Evolutionary conservation across 2,113 vertebrate species (phyloP), one percentile per base, ranked within the genome.

Genomic region (Neopipo cinnamomea): DNA sequence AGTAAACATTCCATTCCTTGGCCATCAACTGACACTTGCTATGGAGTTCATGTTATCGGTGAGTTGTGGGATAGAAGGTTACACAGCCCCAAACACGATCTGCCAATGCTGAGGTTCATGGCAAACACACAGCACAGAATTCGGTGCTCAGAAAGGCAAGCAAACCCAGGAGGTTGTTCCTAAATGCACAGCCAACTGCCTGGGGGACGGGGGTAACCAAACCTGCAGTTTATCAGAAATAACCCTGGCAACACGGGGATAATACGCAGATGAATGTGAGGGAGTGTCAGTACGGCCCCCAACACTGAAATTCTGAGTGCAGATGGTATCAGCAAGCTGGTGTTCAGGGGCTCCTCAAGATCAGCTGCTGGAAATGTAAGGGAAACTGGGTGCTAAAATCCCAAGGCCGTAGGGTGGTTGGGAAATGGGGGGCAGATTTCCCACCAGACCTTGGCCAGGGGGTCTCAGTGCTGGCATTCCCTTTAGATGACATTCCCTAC

Each of bases 401-500:
- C 55, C 47, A 42, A 25, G 30, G 25, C 19, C 4, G 0, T 2
- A 24, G 27, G 31, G 8, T 44, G 23, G 35, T 80, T 49, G 75
- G 50, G 44, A 86, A 78, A 89, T 0, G 3, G 25, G 58, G 22
- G 33, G 59, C 42, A 55, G 55, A 71, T 74, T 81, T 93, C 27
- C 47, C 79, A 47, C 22, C 83, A 68, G 65, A 27, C 14, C 25
- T 47, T 1, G 1, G 28, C 67, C 6, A 2, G 63, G 56, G 31
- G 37, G 10, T 49, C 31, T 84, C 1, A 2, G 27, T 65, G 66
- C 47, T 4, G 2, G 42, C 16, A 6, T 65, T 72, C 85, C 78
- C 49, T 49, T 72, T 19, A 72, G 80, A 74, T n/a, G n/a, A n/a
- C n/a, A n/a, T n/a, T n/a, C n/a, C 76, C 66, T 84, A 96, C 96